A percentile compares a stretch with the other conserved stretches of the same genome.
These are phyloP conservation scores for Tetragonula clypearis DNA, from an alignment of 1,140 invertebrate species.

Conservation along the genomic window DNA sequence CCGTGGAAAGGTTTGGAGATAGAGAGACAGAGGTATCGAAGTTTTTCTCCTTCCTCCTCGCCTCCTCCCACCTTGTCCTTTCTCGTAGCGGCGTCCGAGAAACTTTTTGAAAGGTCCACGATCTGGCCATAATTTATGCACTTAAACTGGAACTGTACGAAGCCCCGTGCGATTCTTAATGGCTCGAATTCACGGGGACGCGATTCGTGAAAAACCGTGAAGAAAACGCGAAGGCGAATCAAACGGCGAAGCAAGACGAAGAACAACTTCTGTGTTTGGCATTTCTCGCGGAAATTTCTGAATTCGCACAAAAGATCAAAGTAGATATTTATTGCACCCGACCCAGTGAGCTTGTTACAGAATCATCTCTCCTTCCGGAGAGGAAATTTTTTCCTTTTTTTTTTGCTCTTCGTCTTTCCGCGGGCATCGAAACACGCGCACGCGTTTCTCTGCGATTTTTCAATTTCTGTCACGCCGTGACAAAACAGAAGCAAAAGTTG, in stretches of 20 bases:
- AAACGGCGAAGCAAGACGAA: slow-evolving; percentile 17
- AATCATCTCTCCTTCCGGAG: neutral
- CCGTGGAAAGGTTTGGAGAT: slow-evolving; percentile 55
- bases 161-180: slow-evolving; percentile 41
- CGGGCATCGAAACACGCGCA: neutral
- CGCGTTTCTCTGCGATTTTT: neutral
- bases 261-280: neutral
- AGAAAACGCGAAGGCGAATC: neutral
- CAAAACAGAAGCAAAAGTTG: no score
- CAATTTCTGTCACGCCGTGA: neutral
- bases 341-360: neutral
- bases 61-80: slow-evolving; percentile 12
- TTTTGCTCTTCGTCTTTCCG: no score
- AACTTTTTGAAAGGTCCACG: slow-evolving; percentile 68
- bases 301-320: slow-evolving; percentile 21
- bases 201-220: slow-evolving; percentile 29
- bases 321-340: neutral
- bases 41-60: slow-evolving; percentile 39
- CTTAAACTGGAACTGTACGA: slow-evolving; percentile 56
- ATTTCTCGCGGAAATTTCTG: neutral
- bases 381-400: neutral
- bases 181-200: slow-evolving; percentile 26
- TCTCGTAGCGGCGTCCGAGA: slow-evolving; percentile 11
- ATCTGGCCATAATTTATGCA: slow-evolving; percentile 78
- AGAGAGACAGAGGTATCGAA: slow-evolving; percentile 44